Conservation (phyloP, 2,888 invertebrate genomes). For the Scaptomyza tumidula region DNA sequence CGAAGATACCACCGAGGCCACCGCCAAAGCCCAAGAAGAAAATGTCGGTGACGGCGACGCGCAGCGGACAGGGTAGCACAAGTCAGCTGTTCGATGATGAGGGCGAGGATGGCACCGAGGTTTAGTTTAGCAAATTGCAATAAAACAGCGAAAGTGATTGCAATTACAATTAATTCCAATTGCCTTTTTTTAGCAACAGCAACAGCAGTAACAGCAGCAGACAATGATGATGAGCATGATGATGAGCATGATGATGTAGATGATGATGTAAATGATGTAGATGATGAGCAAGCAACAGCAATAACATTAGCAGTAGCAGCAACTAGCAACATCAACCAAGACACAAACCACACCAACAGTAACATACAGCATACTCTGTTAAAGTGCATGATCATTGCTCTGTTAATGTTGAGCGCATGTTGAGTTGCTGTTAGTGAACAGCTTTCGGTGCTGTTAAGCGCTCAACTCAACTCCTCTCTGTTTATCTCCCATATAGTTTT, state of each 20-base stretch:
- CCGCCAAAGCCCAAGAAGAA: conserved; percentile 93
- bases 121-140: conserved; percentile 85
- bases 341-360: background rate
- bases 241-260: too few species aligned
- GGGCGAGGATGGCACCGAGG: conserved; percentile 95
- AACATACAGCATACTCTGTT: background rate
- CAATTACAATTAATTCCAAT: conserved; percentile 34
- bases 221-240: conserved; percentile 5
- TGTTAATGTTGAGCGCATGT: conserved; percentile 1
- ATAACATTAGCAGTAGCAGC: conserved; percentile 4
- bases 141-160: conserved; percentile 14
- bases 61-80: conserved; percentile 85
- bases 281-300: conserved; percentile 18
- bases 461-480: too few species aligned
- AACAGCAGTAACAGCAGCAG: conserved; percentile 18
- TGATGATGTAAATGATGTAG: background rate
- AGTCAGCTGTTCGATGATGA: conserved; percentile 94
- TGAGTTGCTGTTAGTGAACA: conserved; percentile 1
- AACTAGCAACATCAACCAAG: background rate
- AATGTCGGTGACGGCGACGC: conserved; percentile 88
- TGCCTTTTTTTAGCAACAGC: conserved; percentile 43
- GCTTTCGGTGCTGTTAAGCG: too few species aligned
- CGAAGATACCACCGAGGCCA: conserved; percentile 92
- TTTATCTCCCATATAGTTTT: background rate
- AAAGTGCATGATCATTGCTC: conserved; percentile 4